A percentile compares a stretch with the other conserved stretches of the same genome.
Conservation (phyloP, 2,888 invertebrate genomes). For the Drosophila macrospina region DNA sequence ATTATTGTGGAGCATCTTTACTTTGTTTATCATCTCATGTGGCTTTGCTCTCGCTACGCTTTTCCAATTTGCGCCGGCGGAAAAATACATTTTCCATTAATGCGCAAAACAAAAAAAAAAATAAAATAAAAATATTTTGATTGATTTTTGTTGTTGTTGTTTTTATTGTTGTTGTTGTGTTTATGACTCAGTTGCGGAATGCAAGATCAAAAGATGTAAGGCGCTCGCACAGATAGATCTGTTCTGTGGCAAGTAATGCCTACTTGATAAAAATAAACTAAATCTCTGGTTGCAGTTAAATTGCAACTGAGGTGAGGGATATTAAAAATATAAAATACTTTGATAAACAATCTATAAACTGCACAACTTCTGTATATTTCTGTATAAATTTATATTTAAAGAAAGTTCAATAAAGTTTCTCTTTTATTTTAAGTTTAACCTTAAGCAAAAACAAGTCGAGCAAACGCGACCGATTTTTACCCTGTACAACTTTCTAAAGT, state of each 20-base stretch:
- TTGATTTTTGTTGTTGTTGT: constrained; percentile 47
- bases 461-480: too few relatives aligned
- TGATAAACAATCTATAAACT: background rate
- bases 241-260: constrained; percentile 22
- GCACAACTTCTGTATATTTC: background rate
- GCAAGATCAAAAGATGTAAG: constrained; percentile 44
- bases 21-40: constrained; percentile 52
- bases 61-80: constrained; percentile 31
- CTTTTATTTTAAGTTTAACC: too few relatives aligned
- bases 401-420: too few relatives aligned
- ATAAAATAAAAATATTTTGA: constrained; percentile 60
- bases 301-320: background rate
- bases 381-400: too few relatives aligned
- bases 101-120: too few relatives aligned
- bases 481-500: too few relatives aligned
- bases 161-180: constrained; percentile 12
- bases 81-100: constrained; percentile 45
- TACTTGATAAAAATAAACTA: too few relatives aligned
- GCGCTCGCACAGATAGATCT: background rate
- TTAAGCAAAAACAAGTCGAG: too few relatives aligned
- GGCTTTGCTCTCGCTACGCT: constrained; percentile 22
- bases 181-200: constrained; percentile 52
- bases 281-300: constrained; percentile 2
- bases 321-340: background rate
- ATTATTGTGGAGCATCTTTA: constrained; percentile 49